phyloP scores from a whole-genome alignment of 2,797 vertebrate genomes.

The Oreochromis mossambicus region DNA sequence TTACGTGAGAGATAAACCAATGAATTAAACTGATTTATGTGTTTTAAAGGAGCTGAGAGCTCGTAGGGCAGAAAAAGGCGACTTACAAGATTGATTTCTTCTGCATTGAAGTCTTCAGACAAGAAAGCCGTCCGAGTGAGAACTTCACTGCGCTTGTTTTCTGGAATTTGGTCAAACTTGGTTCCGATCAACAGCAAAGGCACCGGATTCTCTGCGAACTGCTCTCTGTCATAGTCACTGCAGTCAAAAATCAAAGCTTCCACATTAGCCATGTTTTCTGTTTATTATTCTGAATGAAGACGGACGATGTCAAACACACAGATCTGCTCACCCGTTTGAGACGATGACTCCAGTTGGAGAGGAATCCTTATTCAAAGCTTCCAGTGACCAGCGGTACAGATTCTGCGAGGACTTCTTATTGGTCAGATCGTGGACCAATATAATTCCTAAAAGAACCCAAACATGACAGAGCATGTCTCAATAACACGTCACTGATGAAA shows the following conservation, averaged over 20 bases:
- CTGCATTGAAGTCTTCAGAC: slow-evolving; percentile 96
- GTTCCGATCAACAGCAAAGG: slow-evolving; percentile 95
- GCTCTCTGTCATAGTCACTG: slow-evolving; percentile 94
- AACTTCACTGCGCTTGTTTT: slow-evolving; percentile 90
- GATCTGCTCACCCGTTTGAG: slow-evolving; percentile 86
- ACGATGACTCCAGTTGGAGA: slow-evolving; percentile 93
- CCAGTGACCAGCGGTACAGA: slow-evolving; percentile 93
- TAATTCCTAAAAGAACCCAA: slow-evolving; percentile 81
- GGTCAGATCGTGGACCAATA: slow-evolving; percentile 97
- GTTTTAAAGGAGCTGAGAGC: neutral
- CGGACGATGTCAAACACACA: neutral
- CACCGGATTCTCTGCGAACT: slow-evolving; percentile 94
- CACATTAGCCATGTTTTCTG: neutral
- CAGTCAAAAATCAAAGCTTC: neutral
- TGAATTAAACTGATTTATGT: rapidly evolving
- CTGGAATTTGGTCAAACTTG: slow-evolving; percentile 96
- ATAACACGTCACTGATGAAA: neutral
- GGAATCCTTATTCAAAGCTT: slow-evolving; percentile 90
- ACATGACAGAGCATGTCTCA: neutral
- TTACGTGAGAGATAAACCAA: neutral
- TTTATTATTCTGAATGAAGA: neutral
- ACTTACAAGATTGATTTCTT: slow-evolving; percentile 94
- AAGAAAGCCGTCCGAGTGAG: slow-evolving; percentile 91
- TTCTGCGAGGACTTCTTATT: slow-evolving; percentile 99
- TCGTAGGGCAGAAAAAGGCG: neutral